These are phyloP conservation scores for Ceratoteleas bidentatus DNA, from an alignment of 1,140 invertebrate species.

Conservation along the genomic window DNA sequence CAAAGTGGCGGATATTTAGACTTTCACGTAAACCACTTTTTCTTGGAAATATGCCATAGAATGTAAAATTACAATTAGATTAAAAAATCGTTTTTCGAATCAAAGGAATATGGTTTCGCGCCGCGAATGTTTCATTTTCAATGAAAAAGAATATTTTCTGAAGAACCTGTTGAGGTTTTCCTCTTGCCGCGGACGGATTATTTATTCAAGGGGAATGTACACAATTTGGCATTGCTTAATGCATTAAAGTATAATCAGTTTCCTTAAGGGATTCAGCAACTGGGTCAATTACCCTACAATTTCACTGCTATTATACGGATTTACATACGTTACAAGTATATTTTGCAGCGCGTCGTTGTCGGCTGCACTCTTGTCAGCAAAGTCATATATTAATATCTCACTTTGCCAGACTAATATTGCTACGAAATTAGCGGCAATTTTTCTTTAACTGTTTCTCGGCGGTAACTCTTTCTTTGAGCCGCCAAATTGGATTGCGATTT, in stretches of 20 bases:
- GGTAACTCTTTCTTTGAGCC: conserved; percentile 13
- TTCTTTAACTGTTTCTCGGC: conserved; percentile 30
- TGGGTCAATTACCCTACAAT: conserved; percentile 58
- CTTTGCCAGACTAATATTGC: conserved; percentile 21
- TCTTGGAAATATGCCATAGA: too few species aligned
- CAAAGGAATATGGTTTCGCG: too few species aligned
- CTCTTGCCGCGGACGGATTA: conserved; percentile 10
- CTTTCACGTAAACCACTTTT: too few species aligned
- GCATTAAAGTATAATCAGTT: conserved; percentile 48
- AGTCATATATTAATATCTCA: conserved; percentile 48
- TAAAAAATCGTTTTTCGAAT: too few species aligned
- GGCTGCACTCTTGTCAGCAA: conserved; percentile 43
- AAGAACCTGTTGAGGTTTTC: background rate
- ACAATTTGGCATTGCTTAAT: conserved; percentile 43
- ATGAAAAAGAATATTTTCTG: too few species aligned
- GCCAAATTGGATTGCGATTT: conserved; percentile 19
- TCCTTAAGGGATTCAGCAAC: conserved; percentile 49
- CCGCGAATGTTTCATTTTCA: too few species aligned
- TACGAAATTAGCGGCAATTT: conserved; percentile 24
- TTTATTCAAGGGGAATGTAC: conserved; percentile 26
- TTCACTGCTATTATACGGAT: conserved; percentile 49
- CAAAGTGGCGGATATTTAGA: too few species aligned
- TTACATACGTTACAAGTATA: conserved; percentile 57
- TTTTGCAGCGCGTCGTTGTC: conserved; percentile 33
- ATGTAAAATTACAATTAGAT: too few species aligned